phyloP scores from a whole-genome alignment of 2,797 vertebrate genomes.

The Tragopan temminckii region DNA sequence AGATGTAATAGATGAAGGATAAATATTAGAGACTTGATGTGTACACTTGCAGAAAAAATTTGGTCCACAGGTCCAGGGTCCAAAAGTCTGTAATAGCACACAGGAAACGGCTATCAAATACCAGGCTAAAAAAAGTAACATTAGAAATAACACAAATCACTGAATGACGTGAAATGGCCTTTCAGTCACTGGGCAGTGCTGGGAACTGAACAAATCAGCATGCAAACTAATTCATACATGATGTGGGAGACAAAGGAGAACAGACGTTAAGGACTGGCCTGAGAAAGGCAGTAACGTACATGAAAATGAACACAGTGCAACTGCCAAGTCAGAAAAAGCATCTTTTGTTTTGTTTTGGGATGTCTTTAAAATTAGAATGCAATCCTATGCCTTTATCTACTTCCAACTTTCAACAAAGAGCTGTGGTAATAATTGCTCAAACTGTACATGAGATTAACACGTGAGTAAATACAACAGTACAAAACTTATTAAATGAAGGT shows the following conservation, averaged over 20 bases:
- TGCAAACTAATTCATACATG: background rate
- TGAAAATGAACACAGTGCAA: background rate
- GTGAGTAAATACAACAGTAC: background rate
- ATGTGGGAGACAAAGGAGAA: constrained; percentile 1
- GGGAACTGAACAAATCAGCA: constrained; percentile 25
- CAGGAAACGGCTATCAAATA: background rate
- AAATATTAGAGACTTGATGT: constrained; percentile 7
- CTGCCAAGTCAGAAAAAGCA: background rate
- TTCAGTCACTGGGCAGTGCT: background rate
- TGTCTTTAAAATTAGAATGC: background rate
- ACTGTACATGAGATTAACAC: background rate
- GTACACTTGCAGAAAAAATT: background rate
- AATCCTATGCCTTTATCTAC: background rate
- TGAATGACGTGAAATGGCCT: background rate
- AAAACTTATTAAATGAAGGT: constrained; percentile 23
- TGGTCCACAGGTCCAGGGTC: background rate
- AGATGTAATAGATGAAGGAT: constrained; percentile 1
- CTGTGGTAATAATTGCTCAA: background rate
- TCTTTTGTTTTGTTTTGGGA: background rate
- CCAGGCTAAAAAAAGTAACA: background rate
- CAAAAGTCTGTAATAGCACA: background rate
- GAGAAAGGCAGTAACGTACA: background rate
- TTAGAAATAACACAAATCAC: constrained; percentile 32
- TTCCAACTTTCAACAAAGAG: constrained; percentile 11
- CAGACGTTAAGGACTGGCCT: background rate